phyloP scores from a whole-genome alignment of 2,113 vertebrate genomes.

The Menura novaehollandiae region DNA sequence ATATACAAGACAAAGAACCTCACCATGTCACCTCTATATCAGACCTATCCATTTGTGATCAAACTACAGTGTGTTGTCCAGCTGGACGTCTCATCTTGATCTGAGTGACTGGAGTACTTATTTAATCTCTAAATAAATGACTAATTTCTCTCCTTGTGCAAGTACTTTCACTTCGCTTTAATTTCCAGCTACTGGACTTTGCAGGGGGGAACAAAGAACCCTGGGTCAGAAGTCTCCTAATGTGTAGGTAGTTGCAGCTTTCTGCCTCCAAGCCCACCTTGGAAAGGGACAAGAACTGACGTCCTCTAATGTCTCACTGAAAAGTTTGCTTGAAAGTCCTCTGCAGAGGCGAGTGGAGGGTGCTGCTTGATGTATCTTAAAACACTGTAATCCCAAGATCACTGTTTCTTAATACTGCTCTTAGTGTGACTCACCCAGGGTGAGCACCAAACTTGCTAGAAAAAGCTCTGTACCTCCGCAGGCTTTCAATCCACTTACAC shows the following conservation, averaged over 20 bases:
- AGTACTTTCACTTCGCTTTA: neutral
- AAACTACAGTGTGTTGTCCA: neutral
- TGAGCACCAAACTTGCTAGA: neutral
- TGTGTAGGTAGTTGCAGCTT: neutral
- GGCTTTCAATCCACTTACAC: neutral
- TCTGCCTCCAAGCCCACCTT: neutral
- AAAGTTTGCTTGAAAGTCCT: neutral
- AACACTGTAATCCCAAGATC: neutral
- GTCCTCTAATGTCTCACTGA: neutral
- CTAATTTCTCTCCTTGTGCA: neutral
- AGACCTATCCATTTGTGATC: neutral
- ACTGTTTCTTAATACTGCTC: neutral
- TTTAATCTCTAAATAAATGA: neutral
- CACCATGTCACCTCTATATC: neutral
- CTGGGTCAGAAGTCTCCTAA: neutral
- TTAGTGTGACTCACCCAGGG: neutral
- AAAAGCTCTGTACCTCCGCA: neutral
- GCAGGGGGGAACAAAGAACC: neutral
- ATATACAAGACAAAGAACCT: neutral
- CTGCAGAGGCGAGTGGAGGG: neutral
- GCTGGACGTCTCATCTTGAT: neutral
- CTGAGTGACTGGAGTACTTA: neutral
- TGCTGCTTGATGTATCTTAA: neutral
- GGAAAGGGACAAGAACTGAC: neutral
- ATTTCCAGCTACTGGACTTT: neutral